These are phyloP conservation scores for Fabriciana adippe DNA, from an alignment of 2,888 invertebrate genomes.

Conservation along the genomic window DNA sequence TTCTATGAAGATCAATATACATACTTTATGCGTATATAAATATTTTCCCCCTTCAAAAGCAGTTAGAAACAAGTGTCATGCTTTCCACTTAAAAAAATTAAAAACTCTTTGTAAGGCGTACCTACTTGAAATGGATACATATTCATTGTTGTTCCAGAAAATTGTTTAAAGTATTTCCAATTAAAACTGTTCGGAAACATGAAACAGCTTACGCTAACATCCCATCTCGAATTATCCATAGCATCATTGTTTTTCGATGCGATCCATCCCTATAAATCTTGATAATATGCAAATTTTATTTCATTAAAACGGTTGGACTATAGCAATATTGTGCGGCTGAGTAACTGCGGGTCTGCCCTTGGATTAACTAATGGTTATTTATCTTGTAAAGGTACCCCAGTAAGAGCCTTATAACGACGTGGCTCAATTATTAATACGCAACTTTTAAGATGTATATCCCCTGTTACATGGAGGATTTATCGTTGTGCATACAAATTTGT, in stretches of 20 bases:
- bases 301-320: constrained; percentile 78
- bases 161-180: constrained; percentile 20
- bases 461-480: constrained; percentile 27
- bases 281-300: constrained; percentile 81
- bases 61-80: constrained; percentile 12
- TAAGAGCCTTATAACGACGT: constrained; percentile 61
- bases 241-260: constrained; percentile 73
- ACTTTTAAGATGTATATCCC: constrained; percentile 30
- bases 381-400: constrained; percentile 73
- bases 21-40: constrained; percentile 1
- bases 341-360: constrained; percentile 71
- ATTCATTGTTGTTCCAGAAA: constrained; percentile 15
- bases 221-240: constrained; percentile 52
- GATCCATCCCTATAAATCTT: constrained; percentile 72
- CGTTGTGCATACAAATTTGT: constrained; percentile 6
- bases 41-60: neutral
- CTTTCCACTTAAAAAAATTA: constrained; percentile 18
- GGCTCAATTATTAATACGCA: constrained; percentile 63
- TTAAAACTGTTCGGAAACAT: constrained; percentile 24
- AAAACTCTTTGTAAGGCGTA: neutral
- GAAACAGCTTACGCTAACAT: constrained; percentile 43
- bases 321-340: constrained; percentile 75
- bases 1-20: constrained; percentile 2
- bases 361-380: constrained; percentile 82
- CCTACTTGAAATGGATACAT: constrained; percentile 12